A percentile compares a stretch with the other conserved stretches of the same genome.
phyloP scores from a whole-genome alignment of 2,888 invertebrate species.

The Tuta absoluta region DNA sequence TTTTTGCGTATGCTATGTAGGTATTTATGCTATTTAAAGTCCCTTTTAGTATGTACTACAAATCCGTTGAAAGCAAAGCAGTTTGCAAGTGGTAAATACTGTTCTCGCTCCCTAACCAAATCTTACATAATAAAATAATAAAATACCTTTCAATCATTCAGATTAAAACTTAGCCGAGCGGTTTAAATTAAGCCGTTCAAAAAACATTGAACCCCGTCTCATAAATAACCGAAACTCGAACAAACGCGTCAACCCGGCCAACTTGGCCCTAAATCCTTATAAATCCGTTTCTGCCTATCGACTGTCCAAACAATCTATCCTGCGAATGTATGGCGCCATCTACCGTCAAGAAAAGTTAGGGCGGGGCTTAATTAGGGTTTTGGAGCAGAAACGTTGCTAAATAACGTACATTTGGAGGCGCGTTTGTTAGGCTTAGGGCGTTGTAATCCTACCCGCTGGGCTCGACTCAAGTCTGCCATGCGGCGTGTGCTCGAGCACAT shows the following conservation, averaged over 20 bases:
- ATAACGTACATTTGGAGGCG: conserved; percentile 67
- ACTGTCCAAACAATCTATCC: conserved; percentile 63
- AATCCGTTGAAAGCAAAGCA: no score
- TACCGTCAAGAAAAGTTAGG: conserved; percentile 70
- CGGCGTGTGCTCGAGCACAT: neutral
- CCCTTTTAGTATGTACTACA: no score
- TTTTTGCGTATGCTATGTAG: no score
- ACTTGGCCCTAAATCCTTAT: conserved; percentile 49
- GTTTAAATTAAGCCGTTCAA: conserved; percentile 20
- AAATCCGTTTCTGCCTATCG: conserved; percentile 56
- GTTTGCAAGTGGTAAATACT: no score
- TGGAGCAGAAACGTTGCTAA: conserved; percentile 49
- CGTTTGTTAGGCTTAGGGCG: conserved; percentile 67
- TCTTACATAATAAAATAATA: neutral
- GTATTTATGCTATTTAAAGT: no score
- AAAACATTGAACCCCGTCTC: conserved; percentile 16
- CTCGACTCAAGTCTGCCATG: conserved; percentile 5
- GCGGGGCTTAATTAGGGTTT: conserved; percentile 65
- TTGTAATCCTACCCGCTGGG: conserved; percentile 47
- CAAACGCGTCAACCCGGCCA: conserved; percentile 22
- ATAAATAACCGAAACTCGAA: conserved; percentile 20
- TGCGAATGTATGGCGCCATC: conserved; percentile 52
- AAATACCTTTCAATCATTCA: conserved; percentile 14
- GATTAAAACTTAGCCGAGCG: conserved; percentile 18
- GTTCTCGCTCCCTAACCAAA: no score